A percentile compares a stretch with the other conserved stretches of the same genome.
phyloP scores from a whole-genome alignment of 2,888 invertebrate species.

The Sicus ferrugineus region DNA sequence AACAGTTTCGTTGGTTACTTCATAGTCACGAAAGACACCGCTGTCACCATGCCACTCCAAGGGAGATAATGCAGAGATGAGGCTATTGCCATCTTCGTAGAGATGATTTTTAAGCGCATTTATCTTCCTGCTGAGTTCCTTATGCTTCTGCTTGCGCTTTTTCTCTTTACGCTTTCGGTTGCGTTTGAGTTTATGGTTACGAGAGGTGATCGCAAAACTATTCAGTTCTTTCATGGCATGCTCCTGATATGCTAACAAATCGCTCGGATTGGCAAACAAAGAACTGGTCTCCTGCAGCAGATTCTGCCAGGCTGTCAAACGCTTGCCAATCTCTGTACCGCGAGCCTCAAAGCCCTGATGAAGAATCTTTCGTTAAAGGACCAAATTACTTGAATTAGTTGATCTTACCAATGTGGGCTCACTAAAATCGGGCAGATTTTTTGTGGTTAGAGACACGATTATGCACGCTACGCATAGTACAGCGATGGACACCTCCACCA shows the following conservation, averaged over 20 bases:
- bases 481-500: constrained; percentile 71
- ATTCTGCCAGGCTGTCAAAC: constrained; percentile 86
- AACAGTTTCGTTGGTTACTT: constrained; percentile 54
- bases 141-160: constrained; percentile 47
- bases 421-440: constrained; percentile 79
- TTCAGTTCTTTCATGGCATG: constrained; percentile 24
- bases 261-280: constrained; percentile 77
- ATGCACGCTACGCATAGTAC: constrained; percentile 73
- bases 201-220: constrained; percentile 45
- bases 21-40: constrained; percentile 58
- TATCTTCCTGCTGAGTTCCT: constrained; percentile 38
- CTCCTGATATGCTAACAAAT: constrained; percentile 63
- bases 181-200: constrained; percentile 60
- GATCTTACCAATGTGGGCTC: constrained; percentile 81
- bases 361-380: constrained; percentile 10
- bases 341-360: constrained; percentile 88
- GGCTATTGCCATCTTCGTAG: constrained; percentile 28
- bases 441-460: constrained; percentile 71
- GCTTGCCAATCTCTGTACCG: constrained; percentile 83
- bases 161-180: constrained; percentile 53
- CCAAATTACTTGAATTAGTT: constrained; percentile 6
- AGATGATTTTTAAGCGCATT: constrained; percentile 38
- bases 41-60: constrained; percentile 57
- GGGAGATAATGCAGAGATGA: constrained; percentile 34
- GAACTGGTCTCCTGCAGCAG: constrained; percentile 78